Conservation (phyloP, 2,113 vertebrate species). For the Cheilinus undulatus region DNA sequence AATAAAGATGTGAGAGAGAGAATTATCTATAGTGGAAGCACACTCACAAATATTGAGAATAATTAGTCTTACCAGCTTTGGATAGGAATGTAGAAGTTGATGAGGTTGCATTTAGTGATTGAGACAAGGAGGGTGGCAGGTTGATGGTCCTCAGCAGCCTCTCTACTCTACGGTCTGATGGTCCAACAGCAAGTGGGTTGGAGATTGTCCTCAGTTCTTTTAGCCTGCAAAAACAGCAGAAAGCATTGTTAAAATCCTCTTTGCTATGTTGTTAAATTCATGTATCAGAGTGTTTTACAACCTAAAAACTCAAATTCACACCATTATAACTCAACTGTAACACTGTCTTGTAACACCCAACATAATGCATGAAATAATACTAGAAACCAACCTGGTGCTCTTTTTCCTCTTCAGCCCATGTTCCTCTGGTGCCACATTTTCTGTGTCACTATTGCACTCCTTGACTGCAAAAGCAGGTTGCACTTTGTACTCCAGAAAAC, state of each 20-base stretch:
- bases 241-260: neutral
- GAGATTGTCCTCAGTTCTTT: constrained; percentile 83
- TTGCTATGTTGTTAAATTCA: no score
- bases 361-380: no score
- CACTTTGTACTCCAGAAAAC: constrained; percentile 80
- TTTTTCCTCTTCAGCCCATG: constrained; percentile 71
- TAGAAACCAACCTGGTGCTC: constrained; percentile 72
- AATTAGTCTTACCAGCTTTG: constrained; percentile 80
- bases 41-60: neutral
- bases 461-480: constrained; percentile 43
- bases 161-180: constrained; percentile 83
- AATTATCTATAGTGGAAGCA: neutral
- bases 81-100: constrained; percentile 74
- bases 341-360: no score
- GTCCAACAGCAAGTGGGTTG: constrained; percentile 84
- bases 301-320: no score
- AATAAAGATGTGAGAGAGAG: neutral
- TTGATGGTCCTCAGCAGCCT: constrained; percentile 82
- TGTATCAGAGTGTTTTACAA: no score
- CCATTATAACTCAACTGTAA: neutral
- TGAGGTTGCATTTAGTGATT: constrained; percentile 48
- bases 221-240: constrained; percentile 59
- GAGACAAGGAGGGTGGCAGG: constrained; percentile 73
- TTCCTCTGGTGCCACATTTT: constrained; percentile 66
- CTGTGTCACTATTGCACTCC: constrained; percentile 36